A percentile compares a stretch with the other conserved stretches of the same genome.
phyloP scores from a whole-genome alignment of 2,113 vertebrate genomes.

The Solenodon paradoxus region DNA sequence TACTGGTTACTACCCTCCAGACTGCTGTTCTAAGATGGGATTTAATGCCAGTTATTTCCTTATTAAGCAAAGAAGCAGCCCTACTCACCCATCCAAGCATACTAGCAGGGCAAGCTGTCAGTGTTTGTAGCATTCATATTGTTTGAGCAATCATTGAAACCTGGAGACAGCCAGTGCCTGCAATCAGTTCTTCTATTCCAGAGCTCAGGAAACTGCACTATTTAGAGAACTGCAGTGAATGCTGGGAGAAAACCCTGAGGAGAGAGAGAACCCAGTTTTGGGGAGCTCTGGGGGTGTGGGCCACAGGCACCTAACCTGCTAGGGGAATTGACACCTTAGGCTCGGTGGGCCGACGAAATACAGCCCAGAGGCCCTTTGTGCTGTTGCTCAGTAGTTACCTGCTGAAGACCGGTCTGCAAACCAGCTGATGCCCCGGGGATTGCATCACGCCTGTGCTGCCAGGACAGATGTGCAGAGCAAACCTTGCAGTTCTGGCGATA shows the following conservation, averaged over 20 bases:
- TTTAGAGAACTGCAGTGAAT: neutral
- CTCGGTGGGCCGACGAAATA: neutral
- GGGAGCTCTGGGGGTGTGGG: neutral
- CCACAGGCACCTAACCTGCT: neutral
- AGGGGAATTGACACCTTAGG: neutral
- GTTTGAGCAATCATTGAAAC: neutral
- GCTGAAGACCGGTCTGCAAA: neutral
- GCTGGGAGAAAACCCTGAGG: neutral
- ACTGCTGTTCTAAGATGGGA: too few relatives aligned
- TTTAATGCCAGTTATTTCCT: neutral
- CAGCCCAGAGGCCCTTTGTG: neutral
- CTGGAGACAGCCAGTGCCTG: neutral
- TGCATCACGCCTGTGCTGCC: neutral
- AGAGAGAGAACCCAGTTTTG: neutral
- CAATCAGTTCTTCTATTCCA: conserved; percentile 1
- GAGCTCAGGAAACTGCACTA: neutral
- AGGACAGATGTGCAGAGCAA: neutral
- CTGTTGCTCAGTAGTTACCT: neutral
- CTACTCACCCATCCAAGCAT: rapidly evolving
- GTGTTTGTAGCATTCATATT: neutral
- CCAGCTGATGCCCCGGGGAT: neutral
- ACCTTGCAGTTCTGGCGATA: neutral
- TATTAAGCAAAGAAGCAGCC: neutral
- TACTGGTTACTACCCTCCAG: neutral
- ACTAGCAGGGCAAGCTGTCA: neutral